Evolutionary conservation across 2,888 invertebrate species (phyloP).

Genomic region (Bombyx huttoni): DNA sequence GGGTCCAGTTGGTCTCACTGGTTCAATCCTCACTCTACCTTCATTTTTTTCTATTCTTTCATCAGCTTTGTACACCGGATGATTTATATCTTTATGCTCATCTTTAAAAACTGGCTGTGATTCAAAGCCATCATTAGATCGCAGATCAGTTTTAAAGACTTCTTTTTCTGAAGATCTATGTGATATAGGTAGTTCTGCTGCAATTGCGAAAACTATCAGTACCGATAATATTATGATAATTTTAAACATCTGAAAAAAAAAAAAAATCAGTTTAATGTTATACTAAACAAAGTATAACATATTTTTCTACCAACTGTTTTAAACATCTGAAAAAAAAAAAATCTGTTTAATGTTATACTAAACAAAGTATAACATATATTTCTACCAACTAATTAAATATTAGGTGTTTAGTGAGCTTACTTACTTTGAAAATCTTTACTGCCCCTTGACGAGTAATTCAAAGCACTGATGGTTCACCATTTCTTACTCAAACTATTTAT

Average conservation of each 20-base stretch:
- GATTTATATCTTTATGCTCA: conserved; percentile 24
- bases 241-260: conserved; percentile 44
- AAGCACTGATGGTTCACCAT: background rate
- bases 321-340: conserved; percentile 40
- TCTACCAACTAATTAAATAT: too few relatives aligned
- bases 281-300: too few relatives aligned
- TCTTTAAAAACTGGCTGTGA: conserved; percentile 28
- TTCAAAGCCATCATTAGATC: conserved; percentile 22
- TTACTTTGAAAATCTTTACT: background rate
- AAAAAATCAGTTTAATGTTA: too few relatives aligned
- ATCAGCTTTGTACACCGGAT: conserved; percentile 45
- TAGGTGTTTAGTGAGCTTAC: too few relatives aligned
- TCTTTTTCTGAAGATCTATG: conserved; percentile 33
- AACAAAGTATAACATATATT: too few relatives aligned
- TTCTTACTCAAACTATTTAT: background rate
- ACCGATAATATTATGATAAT: conserved; percentile 17
- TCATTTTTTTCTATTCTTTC: conserved; percentile 20
- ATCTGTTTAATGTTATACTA: too few relatives aligned
- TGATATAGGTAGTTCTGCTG: conserved; percentile 40
- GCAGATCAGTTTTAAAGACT: conserved; percentile 29
- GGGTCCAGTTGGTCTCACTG: conserved; percentile 34
- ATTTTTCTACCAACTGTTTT: conserved; percentile 3
- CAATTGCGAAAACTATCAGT: conserved; percentile 19
- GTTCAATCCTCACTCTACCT: conserved; percentile 41
- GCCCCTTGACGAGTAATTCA: background rate